Conservation (phyloP, 2,113 vertebrate genomes). For the Stictonetta naevosa region DNA sequence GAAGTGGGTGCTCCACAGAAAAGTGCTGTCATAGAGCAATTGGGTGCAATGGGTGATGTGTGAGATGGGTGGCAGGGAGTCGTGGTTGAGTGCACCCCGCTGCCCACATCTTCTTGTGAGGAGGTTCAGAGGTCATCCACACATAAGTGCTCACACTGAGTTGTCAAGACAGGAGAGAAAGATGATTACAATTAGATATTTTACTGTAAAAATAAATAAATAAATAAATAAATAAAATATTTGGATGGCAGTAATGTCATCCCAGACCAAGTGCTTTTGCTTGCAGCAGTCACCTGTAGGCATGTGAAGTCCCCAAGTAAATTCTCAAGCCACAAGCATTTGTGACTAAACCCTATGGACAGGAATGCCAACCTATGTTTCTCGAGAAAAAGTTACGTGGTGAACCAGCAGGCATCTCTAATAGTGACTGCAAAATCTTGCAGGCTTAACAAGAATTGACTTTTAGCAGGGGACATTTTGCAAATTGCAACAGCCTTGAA, state of each 20-base stretch:
- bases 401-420: not conserved
- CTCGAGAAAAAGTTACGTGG: not conserved
- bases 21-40: not conserved
- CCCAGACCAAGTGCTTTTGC: not conserved
- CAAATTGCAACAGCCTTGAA: not conserved
- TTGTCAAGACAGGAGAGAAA: not conserved
- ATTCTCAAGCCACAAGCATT: not conserved
- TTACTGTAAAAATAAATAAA: not conserved
- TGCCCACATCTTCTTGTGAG: accelerated
- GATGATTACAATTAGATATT: not conserved
- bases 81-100: accelerated
- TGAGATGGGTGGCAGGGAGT: no score
- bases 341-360: not conserved
- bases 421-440: not conserved
- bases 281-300: not conserved
- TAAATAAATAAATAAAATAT: no score
- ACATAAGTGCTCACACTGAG: not conserved
- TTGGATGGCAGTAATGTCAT: not conserved
- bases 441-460: not conserved
- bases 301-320: not conserved
- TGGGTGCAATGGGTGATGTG: no score
- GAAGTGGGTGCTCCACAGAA: not conserved
- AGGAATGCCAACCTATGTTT: not conserved
- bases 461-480: not conserved
- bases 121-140: not conserved